Evolutionary conservation across 2,888 invertebrate genomes (phyloP), one percentile per base, ranked within the genome.

Genomic region (Lamproptera curius): DNA sequence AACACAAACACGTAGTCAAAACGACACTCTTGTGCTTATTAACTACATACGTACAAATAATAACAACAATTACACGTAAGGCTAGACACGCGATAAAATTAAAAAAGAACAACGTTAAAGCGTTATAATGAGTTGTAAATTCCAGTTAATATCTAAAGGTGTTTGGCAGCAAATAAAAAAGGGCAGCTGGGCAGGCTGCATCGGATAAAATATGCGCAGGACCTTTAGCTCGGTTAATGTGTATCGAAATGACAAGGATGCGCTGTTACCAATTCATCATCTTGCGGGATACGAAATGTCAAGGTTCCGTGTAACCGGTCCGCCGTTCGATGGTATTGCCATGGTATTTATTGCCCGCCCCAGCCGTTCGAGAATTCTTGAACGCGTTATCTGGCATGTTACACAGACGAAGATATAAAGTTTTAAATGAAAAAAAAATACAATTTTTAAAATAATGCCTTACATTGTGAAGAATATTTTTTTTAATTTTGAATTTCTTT

Each of bases 241-340:
- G 43, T 35, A 43, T 49, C n/a, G 33, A 49, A 39, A 43, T 35
- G 40, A 36, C 44, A 44, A 44, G 40, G 44, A 49, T 36, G 28
- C 13, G 44, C 38, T 28, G 40, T 44, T 40, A 36, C 15, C 39
- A 44, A 44, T 44, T 14, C 36, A 44, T 44, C 40, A 49, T 44
- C 37, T 51, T 31, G 55, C 40, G 34, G 44, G 47, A 13, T 34
- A 38, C 15, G 40, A 55, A 57, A 57, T 57, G 57, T 57, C 57
- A 57, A 56, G 57, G 56, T 43, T 53, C 31, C 20, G 23, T n/a
- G 34, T 16, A 54, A 56, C 57, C 55, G 46, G 54, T 50, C 51
- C 37, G 20, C 20, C 4, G n/a, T 39, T 47, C 34, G 46, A 47
- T 51, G 49, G 36, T 45, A 40, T 40, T 44, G 34, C 36, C 43